Conservation (phyloP, 2,888 invertebrate species). For the Nephrocerus scutellatus region DNA sequence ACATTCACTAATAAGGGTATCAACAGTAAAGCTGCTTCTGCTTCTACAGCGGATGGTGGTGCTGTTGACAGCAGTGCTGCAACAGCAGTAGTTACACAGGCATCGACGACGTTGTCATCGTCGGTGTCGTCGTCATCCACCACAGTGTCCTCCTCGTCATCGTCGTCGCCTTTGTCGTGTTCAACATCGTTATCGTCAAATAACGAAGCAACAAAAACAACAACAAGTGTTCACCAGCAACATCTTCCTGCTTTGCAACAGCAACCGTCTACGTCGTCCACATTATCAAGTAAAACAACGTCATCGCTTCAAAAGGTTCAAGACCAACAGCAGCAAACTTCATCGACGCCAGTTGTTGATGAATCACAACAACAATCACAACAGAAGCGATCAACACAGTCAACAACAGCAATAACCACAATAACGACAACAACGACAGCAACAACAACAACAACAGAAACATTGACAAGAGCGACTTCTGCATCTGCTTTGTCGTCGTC, state of each 20-base stretch:
- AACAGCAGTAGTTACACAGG: no score
- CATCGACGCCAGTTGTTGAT: no score
- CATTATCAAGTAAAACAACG: no score
- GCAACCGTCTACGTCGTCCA: no score
- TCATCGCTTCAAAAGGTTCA: no score
- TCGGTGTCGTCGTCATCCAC: slow-evolving; percentile 2
- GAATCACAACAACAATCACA: slow-evolving; percentile 2
- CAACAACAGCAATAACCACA: slow-evolving; percentile 5
- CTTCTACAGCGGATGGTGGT: no score
- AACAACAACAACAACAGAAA: slow-evolving; percentile 4
- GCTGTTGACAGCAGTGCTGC: no score
- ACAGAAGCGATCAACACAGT: slow-evolving; percentile 8
- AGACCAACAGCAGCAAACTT: no score
- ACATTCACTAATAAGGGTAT: slow-evolving; percentile 15
- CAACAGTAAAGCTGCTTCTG: slow-evolving; percentile 13
- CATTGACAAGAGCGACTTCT: slow-evolving; percentile 4
- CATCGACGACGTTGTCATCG: slow-evolving; percentile 14
- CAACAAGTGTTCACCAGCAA: no score
- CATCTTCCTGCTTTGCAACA: no score
- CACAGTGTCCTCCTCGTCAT: slow-evolving; percentile 2
- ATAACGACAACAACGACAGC: slow-evolving; percentile 1
- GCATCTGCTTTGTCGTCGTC: slow-evolving; percentile 11
- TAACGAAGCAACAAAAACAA: slow-evolving; percentile 2
- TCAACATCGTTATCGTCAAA: background rate
- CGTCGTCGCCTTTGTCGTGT: slow-evolving; percentile 2